A percentile compares a stretch with the other conserved stretches of the same genome.
phyloP scores from a whole-genome alignment of 2,888 invertebrate genomes.

The Phymatocera aterrima region DNA sequence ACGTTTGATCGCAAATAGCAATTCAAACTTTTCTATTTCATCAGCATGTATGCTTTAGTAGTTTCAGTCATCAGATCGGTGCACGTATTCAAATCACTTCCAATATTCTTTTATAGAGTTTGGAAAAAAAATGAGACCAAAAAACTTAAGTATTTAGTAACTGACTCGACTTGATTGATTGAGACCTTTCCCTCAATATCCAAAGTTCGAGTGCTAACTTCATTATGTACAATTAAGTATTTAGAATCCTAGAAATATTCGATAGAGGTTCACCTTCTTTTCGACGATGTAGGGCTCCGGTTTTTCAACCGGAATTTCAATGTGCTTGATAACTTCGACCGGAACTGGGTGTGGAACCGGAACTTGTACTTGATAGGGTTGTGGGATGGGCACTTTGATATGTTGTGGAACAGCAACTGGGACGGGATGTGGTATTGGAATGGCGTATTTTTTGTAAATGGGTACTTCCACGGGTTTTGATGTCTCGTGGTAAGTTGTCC shows the following conservation, averaged over 20 bases:
- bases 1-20: not conserved
- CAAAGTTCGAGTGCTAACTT: too few species aligned
- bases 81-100: not conserved
- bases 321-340: conserved; percentile 76
- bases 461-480: conserved; percentile 69
- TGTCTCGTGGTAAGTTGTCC: conserved; percentile 68
- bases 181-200: too few species aligned
- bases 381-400: conserved; percentile 78
- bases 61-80: not conserved
- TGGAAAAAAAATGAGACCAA: not conserved
- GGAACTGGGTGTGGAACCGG: conserved; percentile 71
- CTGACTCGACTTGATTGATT: too few species aligned
- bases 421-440: conserved; percentile 78
- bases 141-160: too few species aligned
- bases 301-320: conserved; percentile 79
- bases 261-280: conserved; percentile 72
- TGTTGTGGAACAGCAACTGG: conserved; percentile 77
- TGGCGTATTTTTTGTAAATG: conserved; percentile 73
- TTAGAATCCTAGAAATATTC: not conserved
- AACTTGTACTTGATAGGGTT: conserved; percentile 79
- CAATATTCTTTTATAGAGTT: not conserved
- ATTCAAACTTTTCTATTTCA: not conserved
- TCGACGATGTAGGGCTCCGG: conserved; percentile 79
- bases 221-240: too few species aligned
- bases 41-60: not conserved